Conservation (phyloP, 2,888 invertebrate species). For the Tenodera sinensis region DNA sequence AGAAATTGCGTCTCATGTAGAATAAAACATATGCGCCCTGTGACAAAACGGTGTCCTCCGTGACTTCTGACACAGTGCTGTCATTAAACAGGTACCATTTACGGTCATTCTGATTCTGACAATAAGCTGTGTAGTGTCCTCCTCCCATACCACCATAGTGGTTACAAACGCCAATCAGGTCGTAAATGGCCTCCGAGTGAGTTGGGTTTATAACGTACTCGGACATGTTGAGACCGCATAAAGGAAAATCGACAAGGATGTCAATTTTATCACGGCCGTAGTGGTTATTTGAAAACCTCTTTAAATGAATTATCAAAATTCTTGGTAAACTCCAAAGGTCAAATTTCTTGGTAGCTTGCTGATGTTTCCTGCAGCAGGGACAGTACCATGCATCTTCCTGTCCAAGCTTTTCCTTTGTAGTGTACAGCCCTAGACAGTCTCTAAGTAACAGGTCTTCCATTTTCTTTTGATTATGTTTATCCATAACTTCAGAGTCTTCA, state of each 20-base stretch:
- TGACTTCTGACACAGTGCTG: conserved; percentile 44
- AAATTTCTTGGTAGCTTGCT: conserved; percentile 57
- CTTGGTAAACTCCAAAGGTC: conserved; percentile 56
- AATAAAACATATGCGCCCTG: conserved; percentile 52
- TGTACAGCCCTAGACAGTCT: conserved; percentile 37
- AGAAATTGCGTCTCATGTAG: conserved; percentile 40
- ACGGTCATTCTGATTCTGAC: conserved; percentile 45
- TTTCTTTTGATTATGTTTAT: not conserved
- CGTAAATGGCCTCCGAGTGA: conserved; percentile 44
- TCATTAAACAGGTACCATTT: conserved; percentile 54
- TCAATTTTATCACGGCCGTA: conserved; percentile 56
- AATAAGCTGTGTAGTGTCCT: conserved; percentile 51
- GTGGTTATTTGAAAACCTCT: conserved; percentile 55
- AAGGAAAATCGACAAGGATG: conserved; percentile 46
- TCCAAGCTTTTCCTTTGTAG: not conserved
- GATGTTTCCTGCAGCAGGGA: conserved; percentile 54
- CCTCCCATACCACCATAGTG: conserved; percentile 52
- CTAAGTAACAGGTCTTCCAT: conserved; percentile 25
- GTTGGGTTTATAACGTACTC: conserved; percentile 46
- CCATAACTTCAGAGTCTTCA: not conserved
- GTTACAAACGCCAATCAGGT: conserved; percentile 52
- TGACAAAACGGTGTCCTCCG: conserved; percentile 45
- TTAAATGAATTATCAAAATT: conserved; percentile 55
- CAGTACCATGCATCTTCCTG: conserved; percentile 56
- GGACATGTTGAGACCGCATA: conserved; percentile 45